Percentiles rank a stretch among this genome's conserved stretches.
These are phyloP conservation scores for Mastomys coucha DNA, from an alignment of 2,113 vertebrate species.

Conservation along the genomic window DNA sequence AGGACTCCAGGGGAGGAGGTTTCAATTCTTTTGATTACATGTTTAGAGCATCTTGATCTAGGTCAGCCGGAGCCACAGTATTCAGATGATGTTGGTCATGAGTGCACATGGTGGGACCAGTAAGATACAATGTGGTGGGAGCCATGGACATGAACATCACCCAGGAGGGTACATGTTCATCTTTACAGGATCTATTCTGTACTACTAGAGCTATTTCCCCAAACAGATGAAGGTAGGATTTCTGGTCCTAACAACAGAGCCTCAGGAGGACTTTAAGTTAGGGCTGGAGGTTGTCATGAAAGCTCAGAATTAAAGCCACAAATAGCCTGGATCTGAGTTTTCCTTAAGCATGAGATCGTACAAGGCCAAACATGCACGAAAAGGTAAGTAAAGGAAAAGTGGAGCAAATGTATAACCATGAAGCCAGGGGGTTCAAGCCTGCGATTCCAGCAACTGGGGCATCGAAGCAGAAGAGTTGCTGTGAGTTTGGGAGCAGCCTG, in stretches of 20 bases:
- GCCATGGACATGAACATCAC: fast-evolving
- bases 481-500: background rate
- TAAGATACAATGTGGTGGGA: background rate
- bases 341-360: background rate
- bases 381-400: background rate
- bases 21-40: background rate
- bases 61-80: too few species aligned
- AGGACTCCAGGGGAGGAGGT: too few species aligned
- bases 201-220: background rate
- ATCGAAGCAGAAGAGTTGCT: background rate
- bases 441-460: background rate
- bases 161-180: background rate
- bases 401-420: background rate
- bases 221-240: background rate
- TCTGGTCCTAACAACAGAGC: background rate
- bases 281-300: too few species aligned
- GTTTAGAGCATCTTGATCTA: background rate
- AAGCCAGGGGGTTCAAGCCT: background rate
- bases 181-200: background rate
- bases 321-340: background rate
- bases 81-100: background rate
- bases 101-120: background rate
- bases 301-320: background rate
- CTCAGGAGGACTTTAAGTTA: background rate
- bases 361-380: background rate